Evolutionary conservation across 1,140 invertebrate species (phyloP), one percentile per base, ranked within the genome.

Genomic region (Centruroides vittatus): DNA sequence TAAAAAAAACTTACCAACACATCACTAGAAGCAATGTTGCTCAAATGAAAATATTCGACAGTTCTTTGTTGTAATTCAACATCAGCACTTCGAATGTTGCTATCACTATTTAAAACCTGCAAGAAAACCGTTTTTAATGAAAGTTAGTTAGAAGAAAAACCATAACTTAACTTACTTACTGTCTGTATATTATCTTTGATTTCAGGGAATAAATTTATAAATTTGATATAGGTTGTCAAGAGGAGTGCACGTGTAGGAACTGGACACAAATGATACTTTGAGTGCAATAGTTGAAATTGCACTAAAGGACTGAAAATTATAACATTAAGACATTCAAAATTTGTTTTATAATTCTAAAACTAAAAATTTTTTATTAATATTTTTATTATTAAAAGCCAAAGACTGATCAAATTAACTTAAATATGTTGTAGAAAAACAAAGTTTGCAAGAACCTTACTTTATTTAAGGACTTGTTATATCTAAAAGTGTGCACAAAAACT

Each of bases 141-240:
- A 60, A 6, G 48, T 54, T 57, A 11, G 41, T 36, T 34, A 12
- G 34, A 34, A 34, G 49, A 51, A 51, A 23, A 23, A 23, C 23
- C n/a, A n/a, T 23, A 23, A 23, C 23, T 23, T 12, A 13, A 47
- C 11, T 46, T 10, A 55, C 72, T 69, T 68, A 80, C 92, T 73
- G 96, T 90, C 77, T 99, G 94, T 61, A 99, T 96, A 70, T 93
- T 86, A 61, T 78, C 79, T 77, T 96, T 93, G 68, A 99, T 98
- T 80, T 99, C 97, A 46, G 95, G 94, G 76, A 99, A 99, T 23
- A 99, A 79, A 79, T 99, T 99, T 61, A 98, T 88, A 74, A 99
- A 98, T 77, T 99, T 99, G 58, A 99, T 93, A 70, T 99, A 99
- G 0, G 97, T 98, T 35, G 96, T 98, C 35, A 99, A 79, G 23